These are phyloP conservation scores for Pseudorhombus dupliciocellatus DNA, from an alignment of 2,113 vertebrate genomes.

Conservation along the genomic window DNA sequence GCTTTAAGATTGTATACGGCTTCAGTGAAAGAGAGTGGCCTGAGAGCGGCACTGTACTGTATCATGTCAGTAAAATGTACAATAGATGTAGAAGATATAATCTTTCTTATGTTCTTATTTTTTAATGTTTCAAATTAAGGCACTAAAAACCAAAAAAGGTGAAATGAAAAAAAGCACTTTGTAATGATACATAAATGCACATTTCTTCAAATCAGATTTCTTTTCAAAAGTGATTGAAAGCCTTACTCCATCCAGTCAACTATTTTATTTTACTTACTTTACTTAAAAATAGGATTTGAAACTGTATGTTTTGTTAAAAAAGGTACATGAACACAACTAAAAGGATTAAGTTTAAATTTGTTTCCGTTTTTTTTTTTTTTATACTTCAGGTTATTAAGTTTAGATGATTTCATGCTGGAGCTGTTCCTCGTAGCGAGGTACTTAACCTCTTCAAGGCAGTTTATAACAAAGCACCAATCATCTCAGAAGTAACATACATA, in stretches of 20 bases:
- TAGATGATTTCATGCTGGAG: slow-evolving; percentile 49
- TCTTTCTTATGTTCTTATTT: slow-evolving; percentile 46
- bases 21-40: slow-evolving; percentile 22
- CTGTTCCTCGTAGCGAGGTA: slow-evolving; percentile 14
- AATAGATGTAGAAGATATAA: slow-evolving; percentile 46
- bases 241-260: slow-evolving; percentile 59
- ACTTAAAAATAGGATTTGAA: slow-evolving; percentile 26
- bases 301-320: neutral
- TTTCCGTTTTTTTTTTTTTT: slow-evolving; percentile 37
- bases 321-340: slow-evolving; percentile 19
- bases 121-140: slow-evolving; percentile 66
- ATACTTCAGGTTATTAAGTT: slow-evolving; percentile 37
- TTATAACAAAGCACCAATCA: slow-evolving; percentile 41
- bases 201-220: slow-evolving; percentile 66
- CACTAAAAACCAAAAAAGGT: slow-evolving; percentile 81
- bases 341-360: slow-evolving; percentile 14
- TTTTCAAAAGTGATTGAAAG: slow-evolving; percentile 42
- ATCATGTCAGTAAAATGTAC: slow-evolving; percentile 57
- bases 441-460: slow-evolving; percentile 43
- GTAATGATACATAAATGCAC: slow-evolving; percentile 68
- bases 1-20: slow-evolving; percentile 74
- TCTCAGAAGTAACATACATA: slow-evolving; percentile 60
- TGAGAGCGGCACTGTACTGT: slow-evolving; percentile 30
- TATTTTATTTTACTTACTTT: neutral
- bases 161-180: slow-evolving; percentile 81